A percentile compares a stretch with the other conserved stretches of the same genome.
Conservation (phyloP, 1,140 invertebrate genomes). For the Argopecten irradians region DNA sequence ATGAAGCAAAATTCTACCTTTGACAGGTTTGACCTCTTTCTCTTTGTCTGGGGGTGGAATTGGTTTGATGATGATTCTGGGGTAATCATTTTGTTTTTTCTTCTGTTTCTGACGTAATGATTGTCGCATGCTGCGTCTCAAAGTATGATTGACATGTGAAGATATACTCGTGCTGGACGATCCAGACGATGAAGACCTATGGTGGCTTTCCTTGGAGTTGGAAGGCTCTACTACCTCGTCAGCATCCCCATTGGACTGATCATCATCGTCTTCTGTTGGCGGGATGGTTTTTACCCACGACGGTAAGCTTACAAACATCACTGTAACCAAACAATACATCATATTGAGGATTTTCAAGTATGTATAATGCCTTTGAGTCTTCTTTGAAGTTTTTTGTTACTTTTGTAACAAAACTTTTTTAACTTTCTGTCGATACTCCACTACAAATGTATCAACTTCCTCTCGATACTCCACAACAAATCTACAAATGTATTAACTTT, state of each 20-base stretch:
- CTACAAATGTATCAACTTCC: too few relatives aligned
- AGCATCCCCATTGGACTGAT: constrained; percentile 30
- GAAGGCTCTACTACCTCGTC: constrained; percentile 24
- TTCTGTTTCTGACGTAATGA: constrained; percentile 57
- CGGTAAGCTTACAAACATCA: constrained; percentile 63
- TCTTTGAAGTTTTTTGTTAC: too few relatives aligned
- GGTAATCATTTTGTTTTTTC: constrained; percentile 56
- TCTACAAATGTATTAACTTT: too few relatives aligned
- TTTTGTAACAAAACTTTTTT: too few relatives aligned
- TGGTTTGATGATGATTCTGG: constrained; percentile 61
- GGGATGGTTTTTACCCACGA: constrained; percentile 48
- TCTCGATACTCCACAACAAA: too few relatives aligned
- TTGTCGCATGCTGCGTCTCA: constrained; percentile 56
- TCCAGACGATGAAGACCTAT: neutral
- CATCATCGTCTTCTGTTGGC: constrained; percentile 33
- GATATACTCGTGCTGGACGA: neutral
- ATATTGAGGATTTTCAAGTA: neutral
- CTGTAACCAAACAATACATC: constrained; percentile 57
- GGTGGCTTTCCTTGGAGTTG: neutral
- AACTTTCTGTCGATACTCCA: too few relatives aligned
- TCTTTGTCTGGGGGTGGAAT: constrained; percentile 56
- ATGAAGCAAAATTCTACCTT: neutral
- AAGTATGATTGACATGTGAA: neutral
- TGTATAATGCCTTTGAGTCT: neutral
- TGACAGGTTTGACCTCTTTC: neutral